Base-by-base conservation (phyloP, 2,888 invertebrate genomes). In the Apamea sordens region DNA sequence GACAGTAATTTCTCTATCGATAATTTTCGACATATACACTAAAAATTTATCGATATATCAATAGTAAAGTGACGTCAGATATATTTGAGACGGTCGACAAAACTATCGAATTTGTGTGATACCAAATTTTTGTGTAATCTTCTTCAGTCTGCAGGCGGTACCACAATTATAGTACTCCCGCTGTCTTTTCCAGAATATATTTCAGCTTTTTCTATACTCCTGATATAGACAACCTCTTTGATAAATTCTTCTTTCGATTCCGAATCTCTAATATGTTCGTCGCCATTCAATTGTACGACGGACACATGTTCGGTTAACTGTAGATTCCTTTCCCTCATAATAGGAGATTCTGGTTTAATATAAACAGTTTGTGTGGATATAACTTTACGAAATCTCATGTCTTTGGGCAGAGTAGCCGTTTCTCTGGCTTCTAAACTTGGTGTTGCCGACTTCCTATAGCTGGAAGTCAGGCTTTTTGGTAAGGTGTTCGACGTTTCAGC, bases 331-430 rank as follows among this genome's bases (percentile, higher is more conserved):
- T 94, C 92, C 36, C 80, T 91, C 67, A 91, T 74, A 1, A 90
- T 7, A 0, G 96, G 95, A 69, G 96, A 95, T 80, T 95, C 95
- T n/a, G 92, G 94, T 79, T 90, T 93, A 1, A 96, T 95, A 77
- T 96, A 96, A 3, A 97, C 96, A 0, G 96, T 96, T 91, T 96
- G 96, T 0, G 96, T 95, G 0, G 96, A 96, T 59, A 92, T 85
- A 0, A 95, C 96, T 91, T 95, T 96, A 3, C 96, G 92, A 83
- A 97, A 96, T 72, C 96, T 92, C 97, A 97, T 96, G 64, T 97
- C 96, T 91, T 96, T 97, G 0, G 97, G 97, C 61, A 97, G 75
- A 0, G 96, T 97, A 0, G 96, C 94, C 0, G 96, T 90, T 64
- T 96, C 96, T 73, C 96, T 91, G 0, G 89, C 64, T 63, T 96